Percentiles rank a stretch among this genome's conserved stretches.
These are phyloP conservation scores for Oxycera nigricornis DNA, from an alignment of 2,888 invertebrate species.

Conservation along the genomic window DNA sequence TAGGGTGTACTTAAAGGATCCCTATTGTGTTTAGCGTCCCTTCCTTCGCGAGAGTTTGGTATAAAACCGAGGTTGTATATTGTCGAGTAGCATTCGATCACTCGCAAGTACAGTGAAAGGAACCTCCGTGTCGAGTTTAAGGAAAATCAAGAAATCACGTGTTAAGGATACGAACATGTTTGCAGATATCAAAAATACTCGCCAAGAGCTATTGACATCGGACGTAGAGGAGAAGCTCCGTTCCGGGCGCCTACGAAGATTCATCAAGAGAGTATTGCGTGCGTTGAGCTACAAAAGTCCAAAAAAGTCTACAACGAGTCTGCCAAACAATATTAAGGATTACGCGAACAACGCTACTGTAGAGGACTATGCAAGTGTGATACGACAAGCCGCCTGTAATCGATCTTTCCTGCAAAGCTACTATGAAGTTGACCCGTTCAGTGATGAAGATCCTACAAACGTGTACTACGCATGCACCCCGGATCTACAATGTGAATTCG, in stretches of 20 bases:
- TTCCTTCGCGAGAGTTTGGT: neutral
- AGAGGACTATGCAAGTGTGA: conserved; percentile 50
- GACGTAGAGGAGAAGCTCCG: neutral
- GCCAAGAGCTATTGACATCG: neutral
- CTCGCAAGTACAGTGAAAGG: conserved; percentile 14
- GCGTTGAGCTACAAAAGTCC: conserved; percentile 15
- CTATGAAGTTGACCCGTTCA: conserved; percentile 49
- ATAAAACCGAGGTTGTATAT: conserved; percentile 7
- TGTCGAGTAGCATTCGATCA: conserved; percentile 13
- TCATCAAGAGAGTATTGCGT: conserved; percentile 16
- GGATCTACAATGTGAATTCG: neutral
- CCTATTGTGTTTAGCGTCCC: conserved; percentile 4
- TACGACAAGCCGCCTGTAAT: conserved; percentile 49
- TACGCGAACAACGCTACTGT: conserved; percentile 32
- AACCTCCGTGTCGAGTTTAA: neutral
- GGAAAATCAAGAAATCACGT: neutral
- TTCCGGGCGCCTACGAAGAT: conserved; percentile 4
- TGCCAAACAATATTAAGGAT: conserved; percentile 31
- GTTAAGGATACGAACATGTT: conserved; percentile 32
- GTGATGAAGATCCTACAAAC: conserved; percentile 41
- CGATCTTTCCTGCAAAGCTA: conserved; percentile 49
- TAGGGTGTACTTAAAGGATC: conserved; percentile 9
- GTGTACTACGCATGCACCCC: neutral
- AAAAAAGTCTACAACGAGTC: conserved; percentile 14
- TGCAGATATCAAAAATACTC: conserved; percentile 33